Evolutionary conservation across 2,888 invertebrate genomes (phyloP), one percentile per base, ranked within the genome.

Genomic region (Yponomeuta malinellus): DNA sequence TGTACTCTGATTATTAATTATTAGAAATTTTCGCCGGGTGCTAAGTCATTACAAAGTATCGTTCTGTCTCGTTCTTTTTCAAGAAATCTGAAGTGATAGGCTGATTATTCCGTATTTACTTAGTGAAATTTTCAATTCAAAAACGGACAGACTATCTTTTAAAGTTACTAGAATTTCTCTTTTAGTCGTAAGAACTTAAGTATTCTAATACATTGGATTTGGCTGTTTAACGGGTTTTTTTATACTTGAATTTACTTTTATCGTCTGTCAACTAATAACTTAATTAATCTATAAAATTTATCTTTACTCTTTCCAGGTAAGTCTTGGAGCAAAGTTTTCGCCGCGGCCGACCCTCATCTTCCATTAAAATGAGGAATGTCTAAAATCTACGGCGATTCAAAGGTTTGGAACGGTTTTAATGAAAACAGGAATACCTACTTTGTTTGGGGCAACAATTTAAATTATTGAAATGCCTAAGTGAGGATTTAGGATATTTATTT

Each of bases 361-460:
- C 52, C 31, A 68, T 68, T 68, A 68, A 68, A 68, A 52, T 68
- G 68, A 52, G 48, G 68, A 68, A 68, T 68, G 29, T 48, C 48
- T 12, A 68, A 68, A 68, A 68, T 31, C 31, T 29, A 68, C 48
- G 31, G 48, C 67, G 33, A 67, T 10, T 67, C 43, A n/a, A 43
- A 68, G 68, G 48, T 48, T 68, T 59, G 68, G 52, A 68, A 68
- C 48, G 52, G 29, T 52, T 68, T 68, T 68, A 68, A 68, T 68
- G 68, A 68, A 65, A 65, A 65, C 31, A 33, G 33, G 29, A 31
- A 65, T 65, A 33, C 65, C 29, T 10, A 31, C 33, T 23, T 5
- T 23, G 12, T 12, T 59, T 59, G 52, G 33, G 65, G 65, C 33
- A 65, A 9, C 65, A 65, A 65, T 31, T 33, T 65, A 10, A 29